Percentiles rank a stretch among this genome's conserved stretches.
Evolutionary conservation across 2,888 invertebrate species (phyloP).

Genomic region (Perizoma affinitatum): DNA sequence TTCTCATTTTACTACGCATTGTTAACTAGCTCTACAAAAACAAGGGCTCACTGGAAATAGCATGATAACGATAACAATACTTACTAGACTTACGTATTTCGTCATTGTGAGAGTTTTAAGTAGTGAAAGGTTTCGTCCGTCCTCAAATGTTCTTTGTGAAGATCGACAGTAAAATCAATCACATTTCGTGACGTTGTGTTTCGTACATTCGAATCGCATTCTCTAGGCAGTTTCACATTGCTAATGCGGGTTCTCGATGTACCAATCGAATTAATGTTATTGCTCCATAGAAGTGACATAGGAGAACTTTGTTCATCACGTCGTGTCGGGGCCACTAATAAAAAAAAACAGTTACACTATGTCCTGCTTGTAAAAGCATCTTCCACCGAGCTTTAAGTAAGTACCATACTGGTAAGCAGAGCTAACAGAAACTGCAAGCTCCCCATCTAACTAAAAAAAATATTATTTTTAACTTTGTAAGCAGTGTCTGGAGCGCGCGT

Average conservation of each 20-base stretch:
- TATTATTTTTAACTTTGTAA: too few relatives aligned
- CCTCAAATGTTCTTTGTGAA: constrained; percentile 18
- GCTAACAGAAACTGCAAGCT: too few relatives aligned
- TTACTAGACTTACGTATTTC: constrained; percentile 15
- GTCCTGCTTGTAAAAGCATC: too few relatives aligned
- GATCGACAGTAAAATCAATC: constrained; percentile 27
- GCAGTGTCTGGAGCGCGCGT: constrained; percentile 12
- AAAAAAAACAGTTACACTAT: too few relatives aligned
- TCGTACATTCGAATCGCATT: constrained; percentile 30
- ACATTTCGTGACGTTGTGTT: constrained; percentile 22
- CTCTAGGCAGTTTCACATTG: constrained; percentile 12
- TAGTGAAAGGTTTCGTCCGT: constrained; percentile 27
- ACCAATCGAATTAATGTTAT: background rate
- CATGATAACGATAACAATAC: constrained; percentile 26
- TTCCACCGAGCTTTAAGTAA: too few relatives aligned
- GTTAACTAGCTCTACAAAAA: constrained; percentile 50
- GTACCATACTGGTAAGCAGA: too few relatives aligned
- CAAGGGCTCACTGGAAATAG: constrained; percentile 17
- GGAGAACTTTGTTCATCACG: background rate
- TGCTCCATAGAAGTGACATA: background rate
- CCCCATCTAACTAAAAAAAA: too few relatives aligned
- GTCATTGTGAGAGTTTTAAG: constrained; percentile 9
- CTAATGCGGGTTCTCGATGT: constrained; percentile 21
- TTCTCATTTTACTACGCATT: constrained; percentile 52
- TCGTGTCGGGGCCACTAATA: background rate